Evolutionary conservation across 2,888 invertebrate genomes (phyloP).

Genomic region (Tipula vernalis): DNA sequence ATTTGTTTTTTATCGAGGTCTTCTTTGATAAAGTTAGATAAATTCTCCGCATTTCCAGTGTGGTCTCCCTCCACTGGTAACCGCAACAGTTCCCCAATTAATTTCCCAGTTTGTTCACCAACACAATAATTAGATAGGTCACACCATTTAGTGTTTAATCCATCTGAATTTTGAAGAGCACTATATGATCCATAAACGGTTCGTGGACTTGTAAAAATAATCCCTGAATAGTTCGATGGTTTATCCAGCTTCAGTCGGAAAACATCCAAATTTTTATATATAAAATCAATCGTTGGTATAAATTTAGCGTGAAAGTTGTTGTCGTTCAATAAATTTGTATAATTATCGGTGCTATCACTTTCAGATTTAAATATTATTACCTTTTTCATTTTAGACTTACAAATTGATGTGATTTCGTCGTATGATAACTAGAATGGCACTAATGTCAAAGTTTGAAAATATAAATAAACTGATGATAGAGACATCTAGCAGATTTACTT

Average conservation of each 20-base stretch:
- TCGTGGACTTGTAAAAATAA: slow-evolving; percentile 44
- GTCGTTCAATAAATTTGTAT: slow-evolving; percentile 33
- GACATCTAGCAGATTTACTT: background rate
- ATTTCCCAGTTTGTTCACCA: slow-evolving; percentile 41
- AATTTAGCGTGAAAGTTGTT: slow-evolving; percentile 37
- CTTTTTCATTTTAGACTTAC: slow-evolving; percentile 19
- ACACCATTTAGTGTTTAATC: slow-evolving; percentile 34
- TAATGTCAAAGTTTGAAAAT: background rate
- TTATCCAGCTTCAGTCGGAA: slow-evolving; percentile 34
- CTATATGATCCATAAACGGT: slow-evolving; percentile 39
- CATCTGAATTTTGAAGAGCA: slow-evolving; percentile 31
- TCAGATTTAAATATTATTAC: slow-evolving; percentile 35
- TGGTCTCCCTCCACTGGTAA: slow-evolving; percentile 40
- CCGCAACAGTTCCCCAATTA: slow-evolving; percentile 34
- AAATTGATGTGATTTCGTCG: background rate
- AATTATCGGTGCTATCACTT: slow-evolving; percentile 36
- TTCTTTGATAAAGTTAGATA: slow-evolving; percentile 30
- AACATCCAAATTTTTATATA: slow-evolving; percentile 37
- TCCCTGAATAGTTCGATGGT: slow-evolving; percentile 37
- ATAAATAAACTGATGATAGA: background rate
- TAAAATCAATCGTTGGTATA: slow-evolving; percentile 40
- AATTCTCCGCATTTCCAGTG: slow-evolving; percentile 40
- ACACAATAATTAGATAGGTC: slow-evolving; percentile 39
- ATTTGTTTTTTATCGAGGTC: background rate
- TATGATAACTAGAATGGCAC: background rate